phyloP scores from a whole-genome alignment of 2,888 invertebrate species.

The Epinotia nisella region DNA sequence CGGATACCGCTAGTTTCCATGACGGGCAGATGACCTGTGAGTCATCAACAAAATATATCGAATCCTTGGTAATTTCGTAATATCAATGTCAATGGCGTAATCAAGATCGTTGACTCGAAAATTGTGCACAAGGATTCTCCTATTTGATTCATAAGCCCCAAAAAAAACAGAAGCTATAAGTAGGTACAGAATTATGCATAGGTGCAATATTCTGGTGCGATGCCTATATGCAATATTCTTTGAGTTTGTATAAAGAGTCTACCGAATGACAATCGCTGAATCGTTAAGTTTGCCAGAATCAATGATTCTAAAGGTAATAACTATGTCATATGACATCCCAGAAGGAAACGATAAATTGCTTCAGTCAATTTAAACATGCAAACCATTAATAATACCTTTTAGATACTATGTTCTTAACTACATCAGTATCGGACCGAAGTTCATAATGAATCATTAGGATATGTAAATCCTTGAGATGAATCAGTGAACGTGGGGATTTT shows the following conservation, averaged over 20 bases:
- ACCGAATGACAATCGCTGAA: not conserved
- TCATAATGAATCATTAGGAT: slow-evolving; percentile 41
- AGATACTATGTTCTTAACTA: slow-evolving; percentile 6
- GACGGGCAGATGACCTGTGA: slow-evolving; percentile 31
- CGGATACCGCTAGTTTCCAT: slow-evolving; percentile 19
- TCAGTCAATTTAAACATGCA: slow-evolving; percentile 1
- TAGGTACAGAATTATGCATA: too few species aligned
- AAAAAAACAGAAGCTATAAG: not conserved
- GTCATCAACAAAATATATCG: slow-evolving; percentile 18
- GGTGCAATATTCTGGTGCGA: too few species aligned
- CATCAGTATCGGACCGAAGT: slow-evolving; percentile 31
- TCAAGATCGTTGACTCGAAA: slow-evolving; percentile 18
- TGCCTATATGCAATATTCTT: too few species aligned
- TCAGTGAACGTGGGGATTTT: slow-evolving; percentile 44
- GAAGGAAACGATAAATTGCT: not conserved
- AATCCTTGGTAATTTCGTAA: slow-evolving; percentile 35
- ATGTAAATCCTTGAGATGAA: slow-evolving; percentile 41
- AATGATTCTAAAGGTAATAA: not conserved
- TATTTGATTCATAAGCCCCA: not conserved
- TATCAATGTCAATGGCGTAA: slow-evolving; percentile 31
- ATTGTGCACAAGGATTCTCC: not conserved
- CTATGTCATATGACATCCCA: not conserved
- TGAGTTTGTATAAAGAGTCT: too few species aligned
- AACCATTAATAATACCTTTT: not conserved
- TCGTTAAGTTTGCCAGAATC: slow-evolving; percentile 5